These are phyloP conservation scores for Spatula clypeata DNA, from an alignment of 2,797 vertebrate species.

Conservation along the genomic window DNA sequence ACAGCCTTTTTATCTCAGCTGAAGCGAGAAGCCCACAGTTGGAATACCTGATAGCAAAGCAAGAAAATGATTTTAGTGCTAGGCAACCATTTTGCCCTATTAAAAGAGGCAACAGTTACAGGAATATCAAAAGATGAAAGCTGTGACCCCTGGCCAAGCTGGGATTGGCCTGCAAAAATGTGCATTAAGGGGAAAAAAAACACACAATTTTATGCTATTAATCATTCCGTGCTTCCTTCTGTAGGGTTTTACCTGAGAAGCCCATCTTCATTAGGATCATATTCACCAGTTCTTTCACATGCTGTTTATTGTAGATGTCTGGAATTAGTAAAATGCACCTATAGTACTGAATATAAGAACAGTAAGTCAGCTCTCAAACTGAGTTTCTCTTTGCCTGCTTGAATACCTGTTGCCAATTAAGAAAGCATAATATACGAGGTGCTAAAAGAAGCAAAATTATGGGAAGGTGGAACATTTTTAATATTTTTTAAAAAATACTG, in stretches of 20 bases:
- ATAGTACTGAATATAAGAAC: slow-evolving; percentile 90
- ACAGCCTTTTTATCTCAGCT: no score
- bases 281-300: slow-evolving; percentile 95
- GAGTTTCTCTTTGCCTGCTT: neutral
- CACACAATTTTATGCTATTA: neutral
- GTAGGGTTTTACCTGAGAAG: slow-evolving; percentile 91
- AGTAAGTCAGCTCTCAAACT: neutral
- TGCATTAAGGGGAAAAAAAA: neutral
- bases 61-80: no score
- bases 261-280: slow-evolving; percentile 96
- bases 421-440: neutral
- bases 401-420: neutral
- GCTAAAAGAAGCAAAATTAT: neutral
- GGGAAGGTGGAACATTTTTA: neutral
- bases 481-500: neutral
- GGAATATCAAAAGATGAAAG: neutral
- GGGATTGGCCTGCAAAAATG: neutral
- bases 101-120: neutral
- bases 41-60: no score
- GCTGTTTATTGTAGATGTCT: slow-evolving; percentile 96
- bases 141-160: neutral
- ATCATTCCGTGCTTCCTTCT: neutral
- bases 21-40: no score
- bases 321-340: slow-evolving; percentile 96
- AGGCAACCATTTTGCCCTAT: neutral